These are phyloP conservation scores for Armadillidium nasatum DNA, from an alignment of 1,140 invertebrate species.

Conservation along the genomic window DNA sequence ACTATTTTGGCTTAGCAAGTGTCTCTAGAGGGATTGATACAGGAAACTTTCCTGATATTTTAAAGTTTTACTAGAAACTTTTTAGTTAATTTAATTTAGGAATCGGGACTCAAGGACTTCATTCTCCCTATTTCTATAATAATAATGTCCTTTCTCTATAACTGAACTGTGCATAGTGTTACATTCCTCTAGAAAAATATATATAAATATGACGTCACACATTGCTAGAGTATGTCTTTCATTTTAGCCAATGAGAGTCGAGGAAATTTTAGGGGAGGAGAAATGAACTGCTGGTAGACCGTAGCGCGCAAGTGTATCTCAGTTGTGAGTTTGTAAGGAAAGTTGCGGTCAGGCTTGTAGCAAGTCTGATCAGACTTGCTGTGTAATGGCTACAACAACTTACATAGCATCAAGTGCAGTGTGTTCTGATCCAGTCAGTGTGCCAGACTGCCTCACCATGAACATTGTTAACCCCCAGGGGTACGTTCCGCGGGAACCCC, in stretches of 20 bases:
- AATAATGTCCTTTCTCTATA: too few species aligned
- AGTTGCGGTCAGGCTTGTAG: slow-evolving; percentile 41
- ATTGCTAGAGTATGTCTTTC: background rate
- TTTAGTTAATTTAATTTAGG: too few species aligned
- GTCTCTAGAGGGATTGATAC: background rate
- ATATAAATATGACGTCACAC: background rate
- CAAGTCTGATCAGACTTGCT: slow-evolving; percentile 41
- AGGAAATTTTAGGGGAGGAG: background rate
- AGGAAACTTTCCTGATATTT: background rate
- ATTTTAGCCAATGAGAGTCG: background rate
- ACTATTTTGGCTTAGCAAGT: background rate
- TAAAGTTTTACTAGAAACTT: too few species aligned
- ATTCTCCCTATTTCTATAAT: too few species aligned
- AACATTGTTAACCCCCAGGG: slow-evolving; percentile 45
- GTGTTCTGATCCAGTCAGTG: slow-evolving; percentile 45
- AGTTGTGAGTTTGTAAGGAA: slow-evolving; percentile 45
- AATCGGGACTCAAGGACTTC: too few species aligned
- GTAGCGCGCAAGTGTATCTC: slow-evolving; percentile 19
- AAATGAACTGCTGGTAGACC: background rate
- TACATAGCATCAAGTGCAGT: slow-evolving; percentile 45
- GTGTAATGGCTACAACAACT: slow-evolving; percentile 45
- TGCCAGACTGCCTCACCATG: slow-evolving; percentile 45
- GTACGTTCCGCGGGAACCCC: slow-evolving; percentile 48
- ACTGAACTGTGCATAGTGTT: background rate
- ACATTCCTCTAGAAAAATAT: background rate